A percentile compares a stretch with the other conserved stretches of the same genome.
Evolutionary conservation across 1,140 invertebrate genomes (phyloP).

Genomic region (Maniola jurtina): DNA sequence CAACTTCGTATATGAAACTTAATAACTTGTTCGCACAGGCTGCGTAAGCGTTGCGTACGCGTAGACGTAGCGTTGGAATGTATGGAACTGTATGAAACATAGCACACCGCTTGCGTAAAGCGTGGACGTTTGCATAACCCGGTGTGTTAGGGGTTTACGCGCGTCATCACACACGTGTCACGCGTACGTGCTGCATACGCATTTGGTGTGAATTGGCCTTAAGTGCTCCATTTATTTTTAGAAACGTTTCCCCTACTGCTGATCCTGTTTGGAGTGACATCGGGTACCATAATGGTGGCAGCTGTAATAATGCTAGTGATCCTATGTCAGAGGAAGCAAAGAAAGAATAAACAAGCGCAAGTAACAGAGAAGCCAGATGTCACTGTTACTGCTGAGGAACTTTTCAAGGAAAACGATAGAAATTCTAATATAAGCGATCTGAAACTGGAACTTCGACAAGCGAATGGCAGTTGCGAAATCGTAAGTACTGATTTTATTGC

Average conservation of each 20-base stretch:
- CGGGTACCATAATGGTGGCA: slow-evolving; percentile 83
- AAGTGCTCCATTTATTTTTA: slow-evolving; percentile 58
- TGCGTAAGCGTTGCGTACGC: too few species aligned
- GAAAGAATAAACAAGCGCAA: slow-evolving; percentile 66
- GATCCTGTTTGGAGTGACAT: slow-evolving; percentile 82
- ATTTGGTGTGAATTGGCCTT: too few species aligned
- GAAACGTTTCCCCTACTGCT: slow-evolving; percentile 83
- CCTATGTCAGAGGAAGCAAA: slow-evolving; percentile 81
- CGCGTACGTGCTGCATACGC: too few species aligned
- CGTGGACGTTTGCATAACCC: too few species aligned
- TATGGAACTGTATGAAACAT: too few species aligned
- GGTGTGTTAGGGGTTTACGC: too few species aligned
- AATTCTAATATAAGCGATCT: slow-evolving; percentile 95
- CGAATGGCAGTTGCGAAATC: slow-evolving; percentile 85
- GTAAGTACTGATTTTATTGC: slow-evolving; percentile 51
- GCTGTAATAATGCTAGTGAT: slow-evolving; percentile 83
- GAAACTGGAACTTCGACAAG: slow-evolving; percentile 91
- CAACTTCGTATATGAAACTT: too few species aligned
- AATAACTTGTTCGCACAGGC: too few species aligned
- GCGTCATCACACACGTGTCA: too few species aligned
- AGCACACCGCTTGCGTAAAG: too few species aligned
- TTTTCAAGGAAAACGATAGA: slow-evolving; percentile 91
- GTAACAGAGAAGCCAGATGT: slow-evolving; percentile 74
- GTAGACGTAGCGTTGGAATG: too few species aligned
- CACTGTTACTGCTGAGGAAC: slow-evolving; percentile 83